These are phyloP conservation scores for Axinella damicornis DNA, from an alignment of 37 sponge, comb jelly and placozoan genomes.

Conservation along the genomic window DNA sequence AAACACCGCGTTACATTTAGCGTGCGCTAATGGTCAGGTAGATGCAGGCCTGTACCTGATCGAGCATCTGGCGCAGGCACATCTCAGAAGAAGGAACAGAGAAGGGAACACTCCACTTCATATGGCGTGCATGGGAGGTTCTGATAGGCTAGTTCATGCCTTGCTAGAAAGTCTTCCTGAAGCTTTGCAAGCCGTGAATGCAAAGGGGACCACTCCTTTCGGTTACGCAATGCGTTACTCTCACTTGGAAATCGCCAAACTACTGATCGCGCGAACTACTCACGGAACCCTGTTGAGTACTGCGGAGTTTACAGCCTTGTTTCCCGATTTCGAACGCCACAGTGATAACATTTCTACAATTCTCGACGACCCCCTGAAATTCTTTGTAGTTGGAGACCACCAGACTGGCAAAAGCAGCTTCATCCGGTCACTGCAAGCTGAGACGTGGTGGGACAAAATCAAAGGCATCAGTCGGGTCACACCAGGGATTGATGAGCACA, in stretches of 20 bases:
- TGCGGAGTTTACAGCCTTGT: conserved; percentile 4
- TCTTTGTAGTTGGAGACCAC: conserved; percentile 37
- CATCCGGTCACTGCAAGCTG: conserved; percentile 32
- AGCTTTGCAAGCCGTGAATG: not conserved
- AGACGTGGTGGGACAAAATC: not conserved
- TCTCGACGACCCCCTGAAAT: conserved; percentile 2
- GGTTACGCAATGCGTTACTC: not conserved
- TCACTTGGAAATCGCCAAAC: not conserved
- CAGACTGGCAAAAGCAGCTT: conserved; percentile 38
- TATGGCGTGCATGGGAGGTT: too few species aligned
- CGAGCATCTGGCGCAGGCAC: too few species aligned
- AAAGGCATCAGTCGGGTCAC: too few species aligned
- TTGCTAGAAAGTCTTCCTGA: not conserved
- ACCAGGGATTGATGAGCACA: not conserved
- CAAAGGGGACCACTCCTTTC: not conserved
- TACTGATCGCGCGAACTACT: not conserved
- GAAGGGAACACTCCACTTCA: too few species aligned
- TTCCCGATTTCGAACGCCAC: not conserved
- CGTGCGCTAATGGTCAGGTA: not conserved
- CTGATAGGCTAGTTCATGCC: too few species aligned
- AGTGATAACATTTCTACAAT: too few species aligned
- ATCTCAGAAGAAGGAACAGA: too few species aligned
- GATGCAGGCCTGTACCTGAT: too few species aligned
- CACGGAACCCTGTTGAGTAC: not conserved
- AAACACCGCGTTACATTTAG: too few species aligned